A percentile compares a stretch with the other conserved stretches of the same genome.
Evolutionary conservation across 2,113 vertebrate species (phyloP).

Genomic region (Microcebus lehilahytsara): DNA sequence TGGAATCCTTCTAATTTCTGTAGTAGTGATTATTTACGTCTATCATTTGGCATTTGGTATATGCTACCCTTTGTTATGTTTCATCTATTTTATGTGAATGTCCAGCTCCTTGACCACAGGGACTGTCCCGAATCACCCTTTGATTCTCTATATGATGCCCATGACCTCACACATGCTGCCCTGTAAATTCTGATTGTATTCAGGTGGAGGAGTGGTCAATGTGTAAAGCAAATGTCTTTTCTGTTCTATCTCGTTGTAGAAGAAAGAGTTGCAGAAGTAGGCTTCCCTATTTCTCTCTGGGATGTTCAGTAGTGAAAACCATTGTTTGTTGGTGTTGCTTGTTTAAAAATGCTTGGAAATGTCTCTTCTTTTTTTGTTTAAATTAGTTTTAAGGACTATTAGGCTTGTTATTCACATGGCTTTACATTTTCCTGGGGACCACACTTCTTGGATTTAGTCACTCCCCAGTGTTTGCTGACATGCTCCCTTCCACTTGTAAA

Average conservation of each 20-base stretch:
- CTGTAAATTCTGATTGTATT: not conserved
- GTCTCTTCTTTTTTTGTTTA: not conserved
- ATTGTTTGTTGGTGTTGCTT: not conserved
- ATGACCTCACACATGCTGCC: not conserved
- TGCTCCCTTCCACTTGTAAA: not conserved
- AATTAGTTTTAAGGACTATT: not conserved
- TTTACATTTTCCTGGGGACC: not conserved
- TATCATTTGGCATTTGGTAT: not conserved
- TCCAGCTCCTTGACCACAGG: not conserved
- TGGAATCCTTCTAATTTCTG: not conserved
- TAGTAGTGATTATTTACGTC: not conserved
- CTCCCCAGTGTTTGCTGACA: not conserved
- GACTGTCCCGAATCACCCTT: not conserved
- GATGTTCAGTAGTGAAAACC: not conserved
- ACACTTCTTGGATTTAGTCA: not conserved
- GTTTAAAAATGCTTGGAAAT: not conserved
- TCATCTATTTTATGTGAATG: not conserved
- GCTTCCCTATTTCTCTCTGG: not conserved
- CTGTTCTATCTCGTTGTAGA: not conserved
- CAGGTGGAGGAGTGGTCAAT: not conserved
- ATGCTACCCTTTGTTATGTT: not conserved
- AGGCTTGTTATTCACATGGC: not conserved
- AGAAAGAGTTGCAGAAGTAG: not conserved
- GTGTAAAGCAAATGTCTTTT: not conserved
- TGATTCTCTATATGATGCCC: not conserved